These are phyloP conservation scores for Drosophila kohkoa DNA, from an alignment of 1,140 invertebrate genomes.

Conservation along the genomic window DNA sequence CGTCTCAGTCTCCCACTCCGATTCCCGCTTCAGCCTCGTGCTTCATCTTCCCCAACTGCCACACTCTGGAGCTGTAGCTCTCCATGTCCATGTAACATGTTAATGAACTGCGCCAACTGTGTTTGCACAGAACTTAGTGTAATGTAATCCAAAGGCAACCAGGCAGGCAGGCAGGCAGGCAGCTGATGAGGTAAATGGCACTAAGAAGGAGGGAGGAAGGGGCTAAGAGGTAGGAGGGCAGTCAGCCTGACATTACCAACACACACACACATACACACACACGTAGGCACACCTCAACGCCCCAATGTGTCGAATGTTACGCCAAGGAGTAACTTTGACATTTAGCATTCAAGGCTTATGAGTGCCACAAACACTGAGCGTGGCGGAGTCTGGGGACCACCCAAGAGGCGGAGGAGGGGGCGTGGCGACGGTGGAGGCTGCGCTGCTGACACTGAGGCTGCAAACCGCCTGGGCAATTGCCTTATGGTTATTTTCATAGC, in stretches of 20 bases:
- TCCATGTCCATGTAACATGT: constrained; percentile 79
- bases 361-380: constrained; percentile 63
- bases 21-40: background rate
- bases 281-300: constrained; percentile 70
- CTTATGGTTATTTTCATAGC: constrained; percentile 83
- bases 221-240: constrained; percentile 1
- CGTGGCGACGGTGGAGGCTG: constrained; percentile 18
- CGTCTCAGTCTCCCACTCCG: constrained; percentile 36
- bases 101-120: constrained; percentile 83
- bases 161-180: constrained; percentile 34
- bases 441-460: constrained; percentile 37
- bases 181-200: background rate
- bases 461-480: constrained; percentile 75
- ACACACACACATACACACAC: constrained; percentile 29
- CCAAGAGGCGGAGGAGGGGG: background rate
- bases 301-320: constrained; percentile 82
- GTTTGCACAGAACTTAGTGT: constrained; percentile 83
- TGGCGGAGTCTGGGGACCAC: constrained; percentile 7
- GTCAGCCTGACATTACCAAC: constrained; percentile 35
- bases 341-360: constrained; percentile 84
- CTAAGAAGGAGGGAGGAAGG: background rate
- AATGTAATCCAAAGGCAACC: constrained; percentile 74
- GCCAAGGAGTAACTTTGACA: constrained; percentile 83
- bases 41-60: background rate
- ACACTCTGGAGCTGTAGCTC: constrained; percentile 10